Percentiles rank a stretch among this genome's conserved stretches.
phyloP scores from a whole-genome alignment of 2,113 vertebrate genomes.

The Vulpes vulpes region DNA sequence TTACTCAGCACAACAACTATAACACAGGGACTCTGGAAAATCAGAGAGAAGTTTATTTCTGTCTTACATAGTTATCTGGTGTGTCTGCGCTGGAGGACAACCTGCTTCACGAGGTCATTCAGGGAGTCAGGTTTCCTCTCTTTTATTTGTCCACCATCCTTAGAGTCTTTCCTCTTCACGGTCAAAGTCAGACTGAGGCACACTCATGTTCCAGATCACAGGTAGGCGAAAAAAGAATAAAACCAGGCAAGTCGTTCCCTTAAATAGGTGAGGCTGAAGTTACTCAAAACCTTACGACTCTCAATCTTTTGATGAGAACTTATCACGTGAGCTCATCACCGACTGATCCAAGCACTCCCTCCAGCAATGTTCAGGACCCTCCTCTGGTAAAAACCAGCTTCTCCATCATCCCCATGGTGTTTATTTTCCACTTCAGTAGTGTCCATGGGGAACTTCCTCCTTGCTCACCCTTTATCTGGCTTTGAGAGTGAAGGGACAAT shows the following conservation, averaged over 20 bases:
- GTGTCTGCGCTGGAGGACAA: background rate
- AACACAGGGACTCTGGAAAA: background rate
- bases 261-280: background rate
- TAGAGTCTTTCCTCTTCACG: background rate
- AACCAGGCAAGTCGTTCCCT: background rate
- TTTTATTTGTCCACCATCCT: background rate
- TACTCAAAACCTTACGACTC: background rate
- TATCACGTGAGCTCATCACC: background rate
- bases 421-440: background rate
- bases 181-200: background rate
- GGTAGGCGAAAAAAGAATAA: background rate
- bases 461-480: background rate
- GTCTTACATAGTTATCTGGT: background rate
- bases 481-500: background rate
- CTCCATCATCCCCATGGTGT: background rate
- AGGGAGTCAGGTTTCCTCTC: background rate
- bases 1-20: background rate
- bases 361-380: background rate
- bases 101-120: background rate
- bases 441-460: background rate
- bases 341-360: background rate
- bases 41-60: background rate
- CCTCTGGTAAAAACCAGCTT: background rate
- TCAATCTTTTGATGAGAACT: background rate
- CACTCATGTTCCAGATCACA: background rate